These are phyloP conservation scores for Sinocyclocheilus maitianheensis DNA, from an alignment of 2,113 vertebrate genomes.

Conservation along the genomic window DNA sequence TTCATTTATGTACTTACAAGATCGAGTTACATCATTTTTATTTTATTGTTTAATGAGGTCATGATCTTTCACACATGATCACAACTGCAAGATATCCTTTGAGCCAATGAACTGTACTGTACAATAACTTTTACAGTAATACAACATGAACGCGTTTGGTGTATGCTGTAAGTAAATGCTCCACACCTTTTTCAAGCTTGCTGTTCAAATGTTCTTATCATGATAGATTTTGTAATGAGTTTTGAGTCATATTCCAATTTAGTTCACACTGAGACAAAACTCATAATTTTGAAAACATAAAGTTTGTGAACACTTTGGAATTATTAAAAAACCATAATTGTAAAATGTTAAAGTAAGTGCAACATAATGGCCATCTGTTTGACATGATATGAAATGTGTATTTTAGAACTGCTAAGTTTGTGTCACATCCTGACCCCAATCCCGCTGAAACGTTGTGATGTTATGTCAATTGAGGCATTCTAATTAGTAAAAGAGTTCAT, in stretches of 20 bases:
- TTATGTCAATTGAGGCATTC: background rate
- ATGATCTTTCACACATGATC: background rate
- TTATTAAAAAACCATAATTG: background rate
- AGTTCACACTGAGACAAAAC: background rate
- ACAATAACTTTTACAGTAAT: background rate
- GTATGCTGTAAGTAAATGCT: constrained; percentile 41
- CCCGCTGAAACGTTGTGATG: background rate
- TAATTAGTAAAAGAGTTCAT: background rate
- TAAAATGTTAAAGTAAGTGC: background rate
- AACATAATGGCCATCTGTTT: background rate
- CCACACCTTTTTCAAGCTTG: constrained; percentile 39
- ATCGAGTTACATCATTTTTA: background rate
- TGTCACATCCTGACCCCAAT: background rate
- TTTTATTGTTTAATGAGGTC: background rate
- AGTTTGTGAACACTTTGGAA: background rate
- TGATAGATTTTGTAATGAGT: background rate
- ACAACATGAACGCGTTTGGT: constrained; percentile 22
- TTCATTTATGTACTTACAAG: background rate
- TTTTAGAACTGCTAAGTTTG: background rate
- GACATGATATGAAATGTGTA: background rate
- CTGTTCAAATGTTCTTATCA: constrained; percentile 40
- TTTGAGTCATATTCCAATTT: background rate
- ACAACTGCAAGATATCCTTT: background rate
- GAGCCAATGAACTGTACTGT: background rate
- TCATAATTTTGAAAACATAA: background rate